Evolutionary conservation across 2,797 vertebrate genomes (phyloP), one percentile per base, ranked within the genome.

Genomic region (Sciurus vulgaris): DNA sequence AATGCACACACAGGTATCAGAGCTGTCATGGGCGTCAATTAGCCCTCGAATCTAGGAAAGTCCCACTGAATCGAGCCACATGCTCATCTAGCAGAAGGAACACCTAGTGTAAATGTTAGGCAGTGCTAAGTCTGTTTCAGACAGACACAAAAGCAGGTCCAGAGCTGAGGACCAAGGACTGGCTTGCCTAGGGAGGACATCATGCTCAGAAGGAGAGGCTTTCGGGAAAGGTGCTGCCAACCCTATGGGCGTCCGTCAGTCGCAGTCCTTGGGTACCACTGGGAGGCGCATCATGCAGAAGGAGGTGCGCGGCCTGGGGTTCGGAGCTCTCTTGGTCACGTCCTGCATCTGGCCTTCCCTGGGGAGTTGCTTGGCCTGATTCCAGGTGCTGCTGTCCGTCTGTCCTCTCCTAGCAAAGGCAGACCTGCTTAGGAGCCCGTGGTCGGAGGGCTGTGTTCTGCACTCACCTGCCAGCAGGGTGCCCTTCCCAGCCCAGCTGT

Each of bases 251-350:
- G 24, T 12, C 30, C 1, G 15, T 33, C 15, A 1, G 3, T 20
- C 0, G 2, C 0, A 5, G 1, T 8, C 22, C 78, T 61, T 30
- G 12, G 4, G 2, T 0, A 2, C 35, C 30, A 0, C 20, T 2
- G 8, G 67, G 49, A 33, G 92, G 26, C 2, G 49, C 12, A 2
- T 33, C 4, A 49, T 28, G 7, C 0, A 0, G 54, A 28, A 28
- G 54, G 22, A 22, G 0, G 0, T 0, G 18, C 22, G 2, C 33
- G 65, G 13, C 7, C 24, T 2, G 0, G 20, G 15, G 5, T 11
- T 9, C 8, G 14, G 8, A 33, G 7, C 28, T 28, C 35, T 49
- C 33, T 69, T 2, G 1, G 44, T 2, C 5, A 18, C 13, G 0
- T 1, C 30, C 4, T 38, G 7, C 2, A 4, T 4, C 51, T 15